Conservation (phyloP, 1,140 invertebrate genomes). For the Diabrotica undecimpunctata region DNA sequence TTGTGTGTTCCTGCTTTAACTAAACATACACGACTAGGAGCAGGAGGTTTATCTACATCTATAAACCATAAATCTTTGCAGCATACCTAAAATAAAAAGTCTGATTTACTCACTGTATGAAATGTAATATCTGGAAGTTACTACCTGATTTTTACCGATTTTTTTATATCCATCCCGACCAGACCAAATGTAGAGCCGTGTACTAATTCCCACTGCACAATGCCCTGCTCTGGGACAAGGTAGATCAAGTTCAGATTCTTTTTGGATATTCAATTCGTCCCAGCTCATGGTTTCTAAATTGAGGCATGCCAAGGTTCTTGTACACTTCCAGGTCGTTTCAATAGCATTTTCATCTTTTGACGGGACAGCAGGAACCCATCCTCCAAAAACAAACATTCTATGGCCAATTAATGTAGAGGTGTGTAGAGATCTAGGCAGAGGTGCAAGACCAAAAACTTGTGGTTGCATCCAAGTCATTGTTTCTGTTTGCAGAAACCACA, state of each 20-base stretch:
- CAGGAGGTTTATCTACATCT: conserved; percentile 89
- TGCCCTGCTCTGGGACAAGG: conserved; percentile 95
- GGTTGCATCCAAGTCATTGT: conserved; percentile 74
- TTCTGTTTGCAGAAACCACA: conserved; percentile 88
- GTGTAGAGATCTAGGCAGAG: conserved; percentile 88
- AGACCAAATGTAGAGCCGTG: conserved; percentile 96
- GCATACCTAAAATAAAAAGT: conserved; percentile 67
- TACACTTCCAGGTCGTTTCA: conserved; percentile 98
- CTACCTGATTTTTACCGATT: conserved; percentile 93
- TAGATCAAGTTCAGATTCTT: conserved; percentile 75
- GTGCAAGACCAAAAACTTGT: conserved; percentile 78
- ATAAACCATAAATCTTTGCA: conserved; percentile 99
- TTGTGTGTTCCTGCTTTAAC: conserved; percentile 90
- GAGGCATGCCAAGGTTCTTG: conserved; percentile 79
- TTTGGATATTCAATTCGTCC: conserved; percentile 86
- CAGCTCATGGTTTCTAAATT: conserved; percentile 91
- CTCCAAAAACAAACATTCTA: conserved; percentile 97
- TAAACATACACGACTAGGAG: conserved; percentile 85
- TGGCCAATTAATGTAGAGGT: conserved; percentile 92
- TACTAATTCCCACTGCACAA: conserved; percentile 93
- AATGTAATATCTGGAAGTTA: conserved; percentile 66
- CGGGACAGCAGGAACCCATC: conserved; percentile 77
- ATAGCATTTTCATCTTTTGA: conserved; percentile 52
- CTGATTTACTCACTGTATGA: conserved; percentile 56
- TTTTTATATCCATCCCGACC: conserved; percentile 96